Evolutionary conservation across 2,113 vertebrate genomes (phyloP), one percentile per base, ranked within the genome.

Genomic region (Paracanthobrama guichenoti): DNA sequence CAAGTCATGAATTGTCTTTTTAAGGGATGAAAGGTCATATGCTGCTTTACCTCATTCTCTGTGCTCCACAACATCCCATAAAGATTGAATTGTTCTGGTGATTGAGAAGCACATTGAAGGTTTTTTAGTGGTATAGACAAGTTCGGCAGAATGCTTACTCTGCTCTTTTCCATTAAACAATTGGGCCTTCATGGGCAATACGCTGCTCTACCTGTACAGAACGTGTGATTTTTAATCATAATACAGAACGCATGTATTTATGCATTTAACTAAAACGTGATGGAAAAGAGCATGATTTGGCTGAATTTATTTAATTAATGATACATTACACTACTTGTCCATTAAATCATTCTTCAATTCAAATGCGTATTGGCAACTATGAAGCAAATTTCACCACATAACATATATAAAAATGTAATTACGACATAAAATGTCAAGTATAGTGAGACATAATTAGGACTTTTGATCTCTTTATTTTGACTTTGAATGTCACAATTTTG

Each of bases 31-130:
- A 62, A 26, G n/a, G 59, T 62, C 59, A 62, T 24, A 26, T 13
- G 26, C 59, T 26, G 59, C n/a, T 62, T 73, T 73, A 26, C 12
- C 71, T 46, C n/a, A 72, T 73, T 46, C 42, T 48, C 22, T 8
- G 12, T 26, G 42, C 71, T 73, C 39, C 71, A 26, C 42, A 48
- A 8, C 42, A 46, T 26, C 71, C 42, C 42, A 48, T 73, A 73
- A 73, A 73, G 12, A 46, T 48, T 73, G 71, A 73, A 46, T 24
- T 73, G 42, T 73, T 73, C 71, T 44, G 22, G 71, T 46, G 69
- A 46, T 24, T 46, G 39, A 14, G 22, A 7, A 48, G 39, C 71
- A 48, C 42, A 42, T 42, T 48, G 42, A 73, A 16, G n/a, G 24
- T 73, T 73, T n/a, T 73, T 46, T 42, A n/a, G 35, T 12, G 20